Conservation (phyloP, 2,888 invertebrate species). For the Encarsia formosa region DNA sequence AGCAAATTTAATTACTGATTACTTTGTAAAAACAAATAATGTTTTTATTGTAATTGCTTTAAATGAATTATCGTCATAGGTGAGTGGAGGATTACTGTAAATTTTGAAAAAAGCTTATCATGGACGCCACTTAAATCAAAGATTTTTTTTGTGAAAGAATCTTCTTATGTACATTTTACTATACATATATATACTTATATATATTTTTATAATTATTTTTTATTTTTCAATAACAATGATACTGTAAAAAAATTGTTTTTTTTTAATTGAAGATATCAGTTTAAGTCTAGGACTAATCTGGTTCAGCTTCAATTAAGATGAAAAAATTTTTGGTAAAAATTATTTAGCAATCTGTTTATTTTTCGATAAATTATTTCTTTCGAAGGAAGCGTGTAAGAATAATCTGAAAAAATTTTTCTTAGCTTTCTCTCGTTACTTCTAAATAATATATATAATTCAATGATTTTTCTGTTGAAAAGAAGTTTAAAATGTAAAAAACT, state of each 20-base stretch:
- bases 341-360: slow-evolving; percentile 15
- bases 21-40: slow-evolving; percentile 16
- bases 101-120: slow-evolving; percentile 17
- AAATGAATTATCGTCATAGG: slow-evolving; percentile 20
- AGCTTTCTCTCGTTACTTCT: slow-evolving; percentile 24
- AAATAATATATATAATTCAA: slow-evolving; percentile 13
- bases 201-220: slow-evolving; percentile 33
- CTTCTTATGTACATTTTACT: slow-evolving; percentile 51
- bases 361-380: slow-evolving; percentile 21
- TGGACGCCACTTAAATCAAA: slow-evolving; percentile 39
- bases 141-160: slow-evolving; percentile 43
- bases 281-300: slow-evolving; percentile 25
- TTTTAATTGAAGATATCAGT: slow-evolving; percentile 27
- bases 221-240: slow-evolving; percentile 39
- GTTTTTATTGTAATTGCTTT: slow-evolving; percentile 18
- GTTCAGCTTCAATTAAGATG: slow-evolving; percentile 26
- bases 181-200: too few relatives aligned
- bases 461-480: slow-evolving; percentile 16
- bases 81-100: slow-evolving; percentile 24
- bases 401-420: slow-evolving; percentile 19
- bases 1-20: slow-evolving; percentile 24
- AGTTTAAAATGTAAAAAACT: slow-evolving; percentile 28
- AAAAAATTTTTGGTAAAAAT: slow-evolving; percentile 23
- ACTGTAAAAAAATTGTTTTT: slow-evolving; percentile 25
- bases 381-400: slow-evolving; percentile 23